Evolutionary conservation across 2,797 vertebrate genomes (phyloP).

Genomic region (Chelidonichthys spinosus): DNA sequence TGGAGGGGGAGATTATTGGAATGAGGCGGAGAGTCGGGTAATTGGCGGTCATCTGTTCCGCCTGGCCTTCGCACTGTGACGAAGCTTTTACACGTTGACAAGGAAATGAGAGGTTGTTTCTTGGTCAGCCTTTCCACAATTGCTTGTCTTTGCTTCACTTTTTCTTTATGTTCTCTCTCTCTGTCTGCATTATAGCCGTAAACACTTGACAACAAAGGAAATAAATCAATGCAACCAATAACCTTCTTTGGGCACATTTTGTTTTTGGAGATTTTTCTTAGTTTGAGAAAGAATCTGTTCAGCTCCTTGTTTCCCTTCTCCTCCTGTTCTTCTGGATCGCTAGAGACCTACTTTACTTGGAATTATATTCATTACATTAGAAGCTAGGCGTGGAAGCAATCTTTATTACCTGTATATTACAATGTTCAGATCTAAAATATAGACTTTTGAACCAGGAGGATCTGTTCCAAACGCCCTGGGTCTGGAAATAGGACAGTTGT

Average conservation of each 20-base stretch:
- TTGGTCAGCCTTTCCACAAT: not conserved
- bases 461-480: not conserved
- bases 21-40: slow-evolving; percentile 37
- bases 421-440: not conserved
- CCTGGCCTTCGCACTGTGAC: slow-evolving; percentile 2
- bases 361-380: slow-evolving; percentile 1
- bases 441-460: no score
- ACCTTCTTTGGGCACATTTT: not conserved
- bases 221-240: not conserved
- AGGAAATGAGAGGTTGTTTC: slow-evolving; percentile 55
- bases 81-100: slow-evolving; percentile 48
- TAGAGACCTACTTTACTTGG: not conserved
- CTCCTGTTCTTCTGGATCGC: not conserved
- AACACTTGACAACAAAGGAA: not conserved
- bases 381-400: not conserved
- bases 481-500: no score
- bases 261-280: not conserved
- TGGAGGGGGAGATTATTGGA: slow-evolving; percentile 31
- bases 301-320: not conserved
- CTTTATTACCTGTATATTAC: not conserved
- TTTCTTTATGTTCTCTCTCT: not conserved
- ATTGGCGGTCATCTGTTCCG: slow-evolving; percentile 39
- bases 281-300: not conserved
- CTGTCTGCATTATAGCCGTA: not conserved
- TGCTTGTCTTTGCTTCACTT: not conserved